A percentile compares a stretch with the other conserved stretches of the same genome.
Evolutionary conservation across 1,140 invertebrate species (phyloP).

Genomic region (Ips nitidus): DNA sequence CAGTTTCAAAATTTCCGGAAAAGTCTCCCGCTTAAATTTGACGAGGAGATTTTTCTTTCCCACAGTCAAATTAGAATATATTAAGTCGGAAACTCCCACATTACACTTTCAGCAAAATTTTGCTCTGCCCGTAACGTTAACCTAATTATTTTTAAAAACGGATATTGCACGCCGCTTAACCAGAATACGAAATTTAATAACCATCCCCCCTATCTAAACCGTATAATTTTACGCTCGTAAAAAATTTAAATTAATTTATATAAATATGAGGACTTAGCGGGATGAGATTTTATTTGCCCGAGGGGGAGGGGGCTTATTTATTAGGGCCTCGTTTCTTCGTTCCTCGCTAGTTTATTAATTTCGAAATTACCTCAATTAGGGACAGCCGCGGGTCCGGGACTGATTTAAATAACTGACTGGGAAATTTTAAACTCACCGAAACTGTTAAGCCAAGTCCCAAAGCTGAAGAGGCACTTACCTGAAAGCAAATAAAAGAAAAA

Average conservation of each 20-base stretch:
- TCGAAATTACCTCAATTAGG: slow-evolving; percentile 17
- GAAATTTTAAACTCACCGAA: too few relatives aligned
- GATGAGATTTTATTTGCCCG: slow-evolving; percentile 21
- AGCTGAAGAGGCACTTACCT: too few relatives aligned
- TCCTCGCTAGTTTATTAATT: slow-evolving; percentile 21
- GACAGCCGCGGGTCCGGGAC: background rate
- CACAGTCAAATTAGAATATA: slow-evolving; percentile 9
- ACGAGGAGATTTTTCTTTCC: background rate
- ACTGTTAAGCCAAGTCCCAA: too few relatives aligned
- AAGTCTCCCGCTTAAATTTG: background rate
- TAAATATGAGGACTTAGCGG: slow-evolving; percentile 15
- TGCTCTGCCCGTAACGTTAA: slow-evolving; percentile 3
- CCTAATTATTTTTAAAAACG: slow-evolving; percentile 26
- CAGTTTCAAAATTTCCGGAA: too few relatives aligned
- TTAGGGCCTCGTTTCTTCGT: slow-evolving; percentile 12
- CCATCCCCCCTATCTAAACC: background rate
- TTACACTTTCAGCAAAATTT: slow-evolving; percentile 6
- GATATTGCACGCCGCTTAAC: slow-evolving; percentile 18
- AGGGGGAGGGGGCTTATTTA: slow-evolving; percentile 17
- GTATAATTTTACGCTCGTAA: slow-evolving; percentile 26
- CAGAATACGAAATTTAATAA: slow-evolving; percentile 29
- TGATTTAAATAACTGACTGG: background rate
- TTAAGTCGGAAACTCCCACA: slow-evolving; percentile 2
- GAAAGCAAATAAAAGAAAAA: too few relatives aligned
- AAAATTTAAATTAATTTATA: slow-evolving; percentile 31